Evolutionary conservation across 1,140 invertebrate species (phyloP).

Genomic region (Littorina saxatilis): DNA sequence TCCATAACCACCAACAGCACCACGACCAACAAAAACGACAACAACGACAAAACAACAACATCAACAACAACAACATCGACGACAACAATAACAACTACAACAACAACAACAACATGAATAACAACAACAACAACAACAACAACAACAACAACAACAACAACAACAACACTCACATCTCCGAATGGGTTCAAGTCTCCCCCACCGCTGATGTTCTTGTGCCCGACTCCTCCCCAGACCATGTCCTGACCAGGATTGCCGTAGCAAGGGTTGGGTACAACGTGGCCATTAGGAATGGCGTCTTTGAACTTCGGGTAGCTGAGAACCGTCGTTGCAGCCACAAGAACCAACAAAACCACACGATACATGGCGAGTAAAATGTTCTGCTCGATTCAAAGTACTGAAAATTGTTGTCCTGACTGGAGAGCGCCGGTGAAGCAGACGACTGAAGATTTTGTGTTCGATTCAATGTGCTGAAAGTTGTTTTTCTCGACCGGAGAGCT

Average conservation of each 20-base stretch:
- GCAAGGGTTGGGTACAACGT: slow-evolving; percentile 11
- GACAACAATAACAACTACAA: no score
- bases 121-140: background rate
- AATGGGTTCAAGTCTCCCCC: slow-evolving; percentile 11
- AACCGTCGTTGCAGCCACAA: background rate
- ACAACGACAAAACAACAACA: no score
- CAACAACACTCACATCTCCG: background rate
- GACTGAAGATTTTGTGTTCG: no score
- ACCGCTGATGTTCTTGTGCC: slow-evolving; percentile 8
- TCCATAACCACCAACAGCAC: no score
- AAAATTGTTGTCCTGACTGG: no score
- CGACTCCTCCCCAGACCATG: background rate
- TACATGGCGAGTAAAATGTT: background rate
- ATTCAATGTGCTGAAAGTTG: no score
- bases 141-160: background rate
- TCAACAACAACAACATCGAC: no score
- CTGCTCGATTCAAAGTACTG: no score
- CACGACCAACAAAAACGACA: no score
- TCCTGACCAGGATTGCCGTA: background rate
- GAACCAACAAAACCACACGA: background rate
- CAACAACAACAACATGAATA: no score
- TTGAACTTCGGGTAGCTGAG: background rate
- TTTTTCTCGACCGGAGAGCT: no score
- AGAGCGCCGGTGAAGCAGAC: no score
- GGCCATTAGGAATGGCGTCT: slow-evolving; percentile 18